phyloP scores from a whole-genome alignment of 2,113 vertebrate species.

The Eubucco bourcierii region DNA sequence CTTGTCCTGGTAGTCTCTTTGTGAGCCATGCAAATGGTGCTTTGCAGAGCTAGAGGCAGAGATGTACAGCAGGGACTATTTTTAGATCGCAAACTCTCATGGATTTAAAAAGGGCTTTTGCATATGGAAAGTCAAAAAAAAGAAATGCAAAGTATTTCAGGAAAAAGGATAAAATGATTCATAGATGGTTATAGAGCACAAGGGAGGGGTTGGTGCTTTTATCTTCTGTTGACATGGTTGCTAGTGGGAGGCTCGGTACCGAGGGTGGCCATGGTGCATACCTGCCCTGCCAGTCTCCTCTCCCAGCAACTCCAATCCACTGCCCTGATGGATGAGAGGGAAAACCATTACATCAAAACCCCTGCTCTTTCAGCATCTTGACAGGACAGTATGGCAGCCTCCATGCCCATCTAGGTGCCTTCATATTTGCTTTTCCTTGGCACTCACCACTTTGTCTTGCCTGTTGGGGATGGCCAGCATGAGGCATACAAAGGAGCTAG shows the following conservation, averaged over 20 bases:
- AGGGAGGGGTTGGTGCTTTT: neutral
- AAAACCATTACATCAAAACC: accelerated
- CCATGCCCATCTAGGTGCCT: accelerated
- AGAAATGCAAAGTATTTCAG: conserved; percentile 51
- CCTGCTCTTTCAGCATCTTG: neutral
- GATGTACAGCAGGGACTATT: conserved; percentile 16
- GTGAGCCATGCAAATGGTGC: conserved; percentile 19
- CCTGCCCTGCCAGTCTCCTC: neutral
- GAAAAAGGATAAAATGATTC: conserved; percentile 50
- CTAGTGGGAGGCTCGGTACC: accelerated
- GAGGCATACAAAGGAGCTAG: accelerated
- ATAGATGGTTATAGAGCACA: neutral
- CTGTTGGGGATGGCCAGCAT: accelerated
- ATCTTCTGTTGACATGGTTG: neutral
- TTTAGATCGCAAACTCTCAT: conserved; percentile 46
- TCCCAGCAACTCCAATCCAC: neutral
- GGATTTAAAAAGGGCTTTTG: conserved; percentile 60
- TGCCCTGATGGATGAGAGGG: neutral
- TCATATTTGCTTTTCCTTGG: neutral
- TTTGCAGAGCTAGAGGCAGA: conserved; percentile 39
- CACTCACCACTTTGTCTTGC: accelerated
- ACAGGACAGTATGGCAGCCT: neutral
- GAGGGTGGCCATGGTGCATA: accelerated
- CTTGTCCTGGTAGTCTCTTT: neutral
- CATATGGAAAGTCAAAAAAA: conserved; percentile 52